Conservation (phyloP, 53 echinoderm and acorn worm species). For the Paracentrotus lividus region DNA sequence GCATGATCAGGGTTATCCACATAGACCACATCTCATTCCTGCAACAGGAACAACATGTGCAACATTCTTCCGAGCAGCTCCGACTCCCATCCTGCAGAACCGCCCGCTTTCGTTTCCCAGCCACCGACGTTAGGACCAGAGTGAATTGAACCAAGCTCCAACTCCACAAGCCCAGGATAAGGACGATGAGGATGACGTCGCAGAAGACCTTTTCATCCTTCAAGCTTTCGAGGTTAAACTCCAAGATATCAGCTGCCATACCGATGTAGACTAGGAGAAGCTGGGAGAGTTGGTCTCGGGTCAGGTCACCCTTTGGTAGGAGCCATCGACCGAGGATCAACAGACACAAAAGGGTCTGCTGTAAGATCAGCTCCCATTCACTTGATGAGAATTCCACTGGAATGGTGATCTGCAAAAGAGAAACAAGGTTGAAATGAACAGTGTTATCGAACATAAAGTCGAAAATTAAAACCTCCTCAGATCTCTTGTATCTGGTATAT, state of each 20-base stretch:
- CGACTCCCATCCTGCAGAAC: conserved; percentile 57
- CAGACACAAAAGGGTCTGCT: conserved; percentile 82
- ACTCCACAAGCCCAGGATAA: conserved; percentile 87
- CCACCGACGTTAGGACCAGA: conserved; percentile 89
- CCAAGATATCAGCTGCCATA: conserved; percentile 97
- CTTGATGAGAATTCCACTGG: conserved; percentile 78
- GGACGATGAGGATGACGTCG: conserved; percentile 79
- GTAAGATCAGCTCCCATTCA: conserved; percentile 85
- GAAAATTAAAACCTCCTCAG: too few species aligned
- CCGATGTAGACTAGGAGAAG: conserved; percentile 97
- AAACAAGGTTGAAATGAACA: neutral
- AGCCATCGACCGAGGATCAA: conserved; percentile 95
- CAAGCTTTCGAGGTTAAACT: conserved; percentile 89
- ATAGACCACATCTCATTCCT: conserved; percentile 91
- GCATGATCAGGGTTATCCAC: conserved; percentile 83
- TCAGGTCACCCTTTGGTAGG: conserved; percentile 88
- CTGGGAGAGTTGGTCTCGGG: conserved; percentile 98
- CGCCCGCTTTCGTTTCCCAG: conserved; percentile 69
- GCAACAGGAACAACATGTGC: conserved; percentile 72
- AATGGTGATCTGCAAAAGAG: conserved; percentile 76
- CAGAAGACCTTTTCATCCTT: conserved; percentile 84
- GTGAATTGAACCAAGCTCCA: conserved; percentile 92
- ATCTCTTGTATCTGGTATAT: too few species aligned
- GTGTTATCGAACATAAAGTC: too few species aligned
- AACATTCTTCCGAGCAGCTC: conserved; percentile 38